Evolutionary conservation across 2,888 invertebrate species (phyloP).

Genomic region (Brachypalpus laphriformis): DNA sequence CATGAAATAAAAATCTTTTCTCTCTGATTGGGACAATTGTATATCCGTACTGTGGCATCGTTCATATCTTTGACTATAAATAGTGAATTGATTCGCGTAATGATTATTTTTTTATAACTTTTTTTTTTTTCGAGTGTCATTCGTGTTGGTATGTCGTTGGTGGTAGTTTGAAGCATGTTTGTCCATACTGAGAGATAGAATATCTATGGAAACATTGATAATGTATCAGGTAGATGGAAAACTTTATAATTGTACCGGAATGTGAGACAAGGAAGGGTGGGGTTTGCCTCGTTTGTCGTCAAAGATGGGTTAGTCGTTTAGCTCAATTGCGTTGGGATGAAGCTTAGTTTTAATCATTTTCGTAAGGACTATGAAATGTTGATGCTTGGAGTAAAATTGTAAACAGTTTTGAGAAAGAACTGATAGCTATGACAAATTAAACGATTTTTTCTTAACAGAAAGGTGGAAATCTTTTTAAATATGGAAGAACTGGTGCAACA

Average conservation of each 20-base stretch:
- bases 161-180: slow-evolving; percentile 59
- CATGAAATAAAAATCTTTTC: slow-evolving; percentile 33
- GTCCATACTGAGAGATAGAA: slow-evolving; percentile 40
- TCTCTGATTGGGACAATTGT: slow-evolving; percentile 68
- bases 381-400: too few relatives aligned
- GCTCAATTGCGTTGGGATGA: too few relatives aligned
- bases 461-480: too few relatives aligned
- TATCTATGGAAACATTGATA: slow-evolving; percentile 39
- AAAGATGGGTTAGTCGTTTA: slow-evolving; percentile 44
- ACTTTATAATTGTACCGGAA: slow-evolving; percentile 59
- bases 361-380: too few relatives aligned
- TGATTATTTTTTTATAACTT: slow-evolving; percentile 44
- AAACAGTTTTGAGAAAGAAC: too few relatives aligned
- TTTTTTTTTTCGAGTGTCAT: slow-evolving; percentile 25
- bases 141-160: slow-evolving; percentile 68
- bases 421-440: too few relatives aligned
- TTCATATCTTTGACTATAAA: slow-evolving; percentile 68
- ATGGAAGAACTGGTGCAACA: too few relatives aligned
- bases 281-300: slow-evolving; percentile 33
- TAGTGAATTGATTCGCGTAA: slow-evolving; percentile 58
- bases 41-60: slow-evolving; percentile 52
- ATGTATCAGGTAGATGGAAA: slow-evolving; percentile 46
- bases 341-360: too few relatives aligned
- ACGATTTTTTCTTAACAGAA: too few relatives aligned
- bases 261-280: slow-evolving; percentile 15